Base-by-base conservation (phyloP, 2,113 vertebrate species). In the Phocoena sinus region DNA sequence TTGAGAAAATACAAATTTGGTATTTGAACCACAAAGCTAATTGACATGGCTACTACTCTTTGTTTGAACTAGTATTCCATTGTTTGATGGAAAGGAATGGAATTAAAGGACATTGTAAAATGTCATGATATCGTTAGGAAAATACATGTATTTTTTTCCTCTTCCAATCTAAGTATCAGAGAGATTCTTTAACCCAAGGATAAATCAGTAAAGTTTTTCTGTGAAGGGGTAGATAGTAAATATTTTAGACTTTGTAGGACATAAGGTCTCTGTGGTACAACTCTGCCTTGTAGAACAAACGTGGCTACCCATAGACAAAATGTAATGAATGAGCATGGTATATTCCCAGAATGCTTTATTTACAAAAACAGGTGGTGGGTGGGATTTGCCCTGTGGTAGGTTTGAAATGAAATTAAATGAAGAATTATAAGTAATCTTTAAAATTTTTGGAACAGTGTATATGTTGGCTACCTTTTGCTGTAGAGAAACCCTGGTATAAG, bases 331-430 rank as follows among this genome's bases (percentile, higher is more conserved):
- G 12, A 81, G 6, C 26, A 6, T 4, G 2, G 6, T 1, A 0
- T 12, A 10, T 94, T 58, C 65, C 71, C 53, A 28, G 47, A 86
- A 94, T 70, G 62, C 5, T 83, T 79, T 70, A 58, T 44, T 94
- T 67, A 28, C 44, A 74, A 70, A 81, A 91, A 33, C 33, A 67
- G 13, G 8, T 26, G 36, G 4, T 41, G 6, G 28, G 2, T 21
- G 36, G n/a, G 62, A n/a, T 94, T 90, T 70, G 8, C 25, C 50
- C 65, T 70, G 2, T 86, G 68, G 10, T 77, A 80, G 53, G 77
- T 80, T 79, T 56, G 18, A 79, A 53, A n/a, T 79, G 50, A 80
- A 80, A 58, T 1, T 23, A 77, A 94, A 71, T 63, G 36, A 93
- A 95, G 81, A 31, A 44, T 36, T 76, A 68, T 89, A 70, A 80